A percentile compares a stretch with the other conserved stretches of the same genome.
These are phyloP conservation scores for Bombus superbus DNA, from an alignment of 1,140 invertebrate genomes.

Conservation along the genomic window DNA sequence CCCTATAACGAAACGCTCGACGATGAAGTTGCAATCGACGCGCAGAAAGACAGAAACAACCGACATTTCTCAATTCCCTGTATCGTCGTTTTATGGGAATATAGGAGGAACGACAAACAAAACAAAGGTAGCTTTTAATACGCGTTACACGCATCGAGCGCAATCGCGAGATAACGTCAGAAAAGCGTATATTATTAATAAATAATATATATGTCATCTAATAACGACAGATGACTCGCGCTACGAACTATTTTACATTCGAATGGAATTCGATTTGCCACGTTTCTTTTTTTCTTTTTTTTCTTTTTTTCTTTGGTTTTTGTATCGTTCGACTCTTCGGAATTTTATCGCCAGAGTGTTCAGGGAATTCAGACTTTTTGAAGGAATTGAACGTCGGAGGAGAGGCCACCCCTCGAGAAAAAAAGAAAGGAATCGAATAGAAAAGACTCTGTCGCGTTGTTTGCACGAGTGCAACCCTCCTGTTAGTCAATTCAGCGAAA, in stretches of 20 bases:
- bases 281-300: no score
- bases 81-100: neutral
- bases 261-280: neutral
- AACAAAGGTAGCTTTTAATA: neutral
- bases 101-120: neutral
- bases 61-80: neutral
- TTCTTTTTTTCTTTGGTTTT: no score
- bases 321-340: neutral
- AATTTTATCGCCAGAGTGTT: neutral
- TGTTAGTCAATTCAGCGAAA: neutral
- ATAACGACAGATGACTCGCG: no score
- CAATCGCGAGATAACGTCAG: no score
- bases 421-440: neutral
- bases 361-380: neutral
- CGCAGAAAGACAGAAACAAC: no score
- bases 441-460: neutral
- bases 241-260: no score
- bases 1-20: neutral
- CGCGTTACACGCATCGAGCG: no score
- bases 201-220: no score
- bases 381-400: neutral
- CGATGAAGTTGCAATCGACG: neutral
- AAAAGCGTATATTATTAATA: no score
- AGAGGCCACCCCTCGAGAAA: neutral
- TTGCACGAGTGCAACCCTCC: neutral